Base-by-base conservation (phyloP, 2,113 vertebrate genomes). In the Oxyruncus cristatus region DNA sequence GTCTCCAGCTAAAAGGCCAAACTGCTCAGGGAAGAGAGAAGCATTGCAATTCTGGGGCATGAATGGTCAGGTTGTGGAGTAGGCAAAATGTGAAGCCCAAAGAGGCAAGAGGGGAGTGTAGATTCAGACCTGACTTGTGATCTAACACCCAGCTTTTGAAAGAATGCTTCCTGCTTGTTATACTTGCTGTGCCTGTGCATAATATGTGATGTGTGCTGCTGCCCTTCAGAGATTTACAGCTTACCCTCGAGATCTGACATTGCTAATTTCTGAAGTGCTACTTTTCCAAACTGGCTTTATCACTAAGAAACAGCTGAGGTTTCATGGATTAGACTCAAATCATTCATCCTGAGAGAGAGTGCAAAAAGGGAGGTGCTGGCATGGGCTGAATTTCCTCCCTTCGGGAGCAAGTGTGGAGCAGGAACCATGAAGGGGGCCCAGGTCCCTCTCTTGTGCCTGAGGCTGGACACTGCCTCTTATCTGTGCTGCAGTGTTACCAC, bases 321-420 rank as follows among this genome's bases (percentile, higher is more conserved):
- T 96, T 92, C 21, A 8, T 50, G 90, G 85, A 53, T 88, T 83
- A 41, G 50, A 71, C 63, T 91, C 61, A 85, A 96, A 42, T 33
- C 46, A 83, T 55, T 42, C 12, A 80, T 32, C 4, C 44, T 30
- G 50, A 77, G 88, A 88, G 56, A 35, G 0, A 32, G 52, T 7
- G 11, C 8, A 22, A 50, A 22, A 72, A 61, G 41, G 15, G 24
- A 5, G 2, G 11, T 46, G 27, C 63, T 90, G 88, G 63, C 53
- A 37, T 1, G 6, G 75, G 19, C 59, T 83, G 33, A 1, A 1
- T 32, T 79, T 77, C 37, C 14, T 79, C 11, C 50, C 24, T 70
- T 9, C 12, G 30, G 62, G 15, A 82, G n/a, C 41, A 62, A 92
- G 19, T 4, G 17, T 46, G 30, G 68, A 74, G 63, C 11, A 49